phyloP scores from a whole-genome alignment of 2,797 vertebrate species.

The Columba guinea region DNA sequence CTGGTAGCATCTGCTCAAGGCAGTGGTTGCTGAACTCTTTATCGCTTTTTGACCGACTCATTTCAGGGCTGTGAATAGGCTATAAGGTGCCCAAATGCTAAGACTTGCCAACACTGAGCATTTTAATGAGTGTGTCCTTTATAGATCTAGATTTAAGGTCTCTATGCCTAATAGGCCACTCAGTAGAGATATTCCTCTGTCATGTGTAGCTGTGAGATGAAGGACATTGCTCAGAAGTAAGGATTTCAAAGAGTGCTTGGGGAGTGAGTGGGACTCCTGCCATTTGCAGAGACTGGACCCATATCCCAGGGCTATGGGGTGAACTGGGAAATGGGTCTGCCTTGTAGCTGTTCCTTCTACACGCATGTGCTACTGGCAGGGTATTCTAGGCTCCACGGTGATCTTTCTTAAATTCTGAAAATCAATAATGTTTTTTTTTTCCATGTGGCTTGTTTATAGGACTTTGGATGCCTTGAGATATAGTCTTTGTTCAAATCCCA shows the following conservation, averaged over 20 bases:
- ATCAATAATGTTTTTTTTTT: background rate
- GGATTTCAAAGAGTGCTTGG: background rate
- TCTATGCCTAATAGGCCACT: background rate
- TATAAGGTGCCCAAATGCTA: background rate
- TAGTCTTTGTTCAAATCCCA: background rate
- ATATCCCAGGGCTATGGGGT: rapidly evolving
- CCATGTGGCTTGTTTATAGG: background rate
- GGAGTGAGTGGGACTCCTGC: background rate
- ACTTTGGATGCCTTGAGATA: background rate
- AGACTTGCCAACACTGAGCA: background rate
- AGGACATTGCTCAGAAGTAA: rapidly evolving
- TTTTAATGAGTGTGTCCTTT: background rate
- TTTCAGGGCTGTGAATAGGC: background rate
- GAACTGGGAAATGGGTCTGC: background rate
- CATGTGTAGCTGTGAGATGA: background rate
- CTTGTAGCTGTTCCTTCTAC: rapidly evolving
- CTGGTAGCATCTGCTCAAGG: background rate
- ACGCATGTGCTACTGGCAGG: background rate
- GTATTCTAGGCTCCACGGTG: background rate
- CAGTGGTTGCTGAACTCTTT: background rate
- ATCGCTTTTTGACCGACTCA: background rate
- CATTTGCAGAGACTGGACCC: background rate
- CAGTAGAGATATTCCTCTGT: background rate
- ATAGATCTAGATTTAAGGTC: background rate
- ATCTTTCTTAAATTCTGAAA: background rate